Base-by-base conservation (phyloP, 2,888 invertebrate genomes). In the Alloscopus bannaensis region DNA sequence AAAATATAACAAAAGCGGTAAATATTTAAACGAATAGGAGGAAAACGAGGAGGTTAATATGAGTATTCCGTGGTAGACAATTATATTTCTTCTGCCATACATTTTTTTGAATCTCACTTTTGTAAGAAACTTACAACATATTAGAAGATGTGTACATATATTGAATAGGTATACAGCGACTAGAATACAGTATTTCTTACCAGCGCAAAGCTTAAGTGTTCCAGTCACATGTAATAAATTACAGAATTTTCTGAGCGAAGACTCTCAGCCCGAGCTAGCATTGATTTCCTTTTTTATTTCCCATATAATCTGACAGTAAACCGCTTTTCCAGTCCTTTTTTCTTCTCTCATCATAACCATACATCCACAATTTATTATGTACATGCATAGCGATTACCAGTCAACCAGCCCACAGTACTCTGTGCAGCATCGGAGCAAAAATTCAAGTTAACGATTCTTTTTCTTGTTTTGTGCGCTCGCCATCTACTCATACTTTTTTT, bases 221-320 rank as follows among this genome's bases (percentile, higher is more conserved):
- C 55, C 16, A 75, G 73, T 75, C 76, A 62, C 59, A 60, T 68
- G 76, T 68, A 76, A 76, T 76, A 68, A 76, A 76, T 76, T 76
- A 65, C 66, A 66, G 75, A 66, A 59, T 75, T 76, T 68, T 68
- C 36, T 62, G 11, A 28, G 26, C 68, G 2, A 62, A 42, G 31
- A 26, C 18, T 16, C 29, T 40, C 57, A 29, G 40, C 36, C 57
- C 28, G 29, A 59, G 47, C 65, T 26, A 66, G 66, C 75, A 76
- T 76, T 76, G 76, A 76, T 76, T 76, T 72, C 72, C 52, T 64
- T 76, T 76, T 75, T 76, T 68, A 76, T 76, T 68, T 68, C 76
- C 76, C 68, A 68, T 76, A 76, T 76, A 76, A 76, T 76, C 76
- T 76, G 76, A 76, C 76, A 76, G 68, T 76, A 76, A 76, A 76